These are phyloP conservation scores for Limnodromus scolopaceus DNA, from an alignment of 2,797 vertebrate species.

Conservation along the genomic window DNA sequence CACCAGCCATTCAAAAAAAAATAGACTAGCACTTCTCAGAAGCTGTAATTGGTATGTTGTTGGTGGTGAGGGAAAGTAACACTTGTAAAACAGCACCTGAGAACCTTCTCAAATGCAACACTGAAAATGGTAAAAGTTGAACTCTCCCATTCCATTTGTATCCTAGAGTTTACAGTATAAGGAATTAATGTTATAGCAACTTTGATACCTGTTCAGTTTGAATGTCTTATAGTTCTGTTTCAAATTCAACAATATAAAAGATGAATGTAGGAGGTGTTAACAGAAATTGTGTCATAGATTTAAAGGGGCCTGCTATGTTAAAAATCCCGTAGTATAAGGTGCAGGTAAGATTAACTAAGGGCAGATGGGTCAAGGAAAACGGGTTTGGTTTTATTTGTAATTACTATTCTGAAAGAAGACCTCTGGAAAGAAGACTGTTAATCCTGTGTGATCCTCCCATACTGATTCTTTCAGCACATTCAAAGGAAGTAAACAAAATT, in stretches of 20 bases:
- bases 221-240: background rate
- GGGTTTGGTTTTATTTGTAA: background rate
- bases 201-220: background rate
- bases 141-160: background rate
- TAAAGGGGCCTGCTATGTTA: accelerated
- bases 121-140: background rate
- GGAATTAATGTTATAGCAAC: background rate
- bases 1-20: background rate
- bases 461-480: background rate
- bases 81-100: background rate
- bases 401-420: background rate
- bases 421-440: background rate
- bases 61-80: background rate
- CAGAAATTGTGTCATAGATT: background rate
- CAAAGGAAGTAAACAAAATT: background rate
- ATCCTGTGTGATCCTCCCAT: background rate
- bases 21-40: background rate
- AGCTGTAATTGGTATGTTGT: background rate
- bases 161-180: background rate
- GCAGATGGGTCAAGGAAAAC: background rate
- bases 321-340: background rate
- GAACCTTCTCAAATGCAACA: background rate
- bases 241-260: background rate
- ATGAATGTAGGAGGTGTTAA: background rate
- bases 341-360: background rate